Conservation (phyloP, 1,140 invertebrate species). For the Drosophila santomea region DNA sequence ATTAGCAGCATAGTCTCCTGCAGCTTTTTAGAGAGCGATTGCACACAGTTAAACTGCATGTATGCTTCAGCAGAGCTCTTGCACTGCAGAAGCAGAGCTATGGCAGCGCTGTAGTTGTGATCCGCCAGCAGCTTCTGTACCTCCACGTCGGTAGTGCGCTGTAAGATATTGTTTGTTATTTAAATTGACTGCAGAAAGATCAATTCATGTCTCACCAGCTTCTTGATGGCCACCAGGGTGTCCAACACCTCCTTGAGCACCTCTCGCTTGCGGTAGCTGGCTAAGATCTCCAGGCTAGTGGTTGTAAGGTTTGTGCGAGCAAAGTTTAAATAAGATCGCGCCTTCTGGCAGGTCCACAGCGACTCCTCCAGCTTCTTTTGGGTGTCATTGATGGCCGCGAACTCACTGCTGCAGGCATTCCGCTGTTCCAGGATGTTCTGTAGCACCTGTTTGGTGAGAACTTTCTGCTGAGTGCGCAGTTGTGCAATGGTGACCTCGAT, state of each 20-base stretch:
- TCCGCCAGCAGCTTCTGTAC: constrained; percentile 92
- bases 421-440: constrained; percentile 96
- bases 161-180: background rate
- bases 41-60: constrained; percentile 94
- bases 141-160: constrained; percentile 92
- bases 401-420: constrained; percentile 92
- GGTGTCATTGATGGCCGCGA: constrained; percentile 91
- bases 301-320: constrained; percentile 93
- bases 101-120: constrained; percentile 95
- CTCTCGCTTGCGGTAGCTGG: constrained; percentile 94
- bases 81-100: constrained; percentile 94
- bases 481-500: constrained; percentile 89
- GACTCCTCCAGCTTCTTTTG: constrained; percentile 90
- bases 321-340: constrained; percentile 89
- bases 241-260: constrained; percentile 91
- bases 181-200: background rate
- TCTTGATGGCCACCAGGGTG: constrained; percentile 92
- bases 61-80: constrained; percentile 92
- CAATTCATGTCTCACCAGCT: constrained; percentile 85
- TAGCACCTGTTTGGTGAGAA: constrained; percentile 95
- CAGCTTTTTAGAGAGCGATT: constrained; percentile 93
- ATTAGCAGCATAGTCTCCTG: constrained; percentile 96
- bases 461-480: constrained; percentile 90
- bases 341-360: constrained; percentile 89
- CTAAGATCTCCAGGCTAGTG: constrained; percentile 93